Conservation (phyloP, 2,113 vertebrate genomes). For the Calidris pygmaea region DNA sequence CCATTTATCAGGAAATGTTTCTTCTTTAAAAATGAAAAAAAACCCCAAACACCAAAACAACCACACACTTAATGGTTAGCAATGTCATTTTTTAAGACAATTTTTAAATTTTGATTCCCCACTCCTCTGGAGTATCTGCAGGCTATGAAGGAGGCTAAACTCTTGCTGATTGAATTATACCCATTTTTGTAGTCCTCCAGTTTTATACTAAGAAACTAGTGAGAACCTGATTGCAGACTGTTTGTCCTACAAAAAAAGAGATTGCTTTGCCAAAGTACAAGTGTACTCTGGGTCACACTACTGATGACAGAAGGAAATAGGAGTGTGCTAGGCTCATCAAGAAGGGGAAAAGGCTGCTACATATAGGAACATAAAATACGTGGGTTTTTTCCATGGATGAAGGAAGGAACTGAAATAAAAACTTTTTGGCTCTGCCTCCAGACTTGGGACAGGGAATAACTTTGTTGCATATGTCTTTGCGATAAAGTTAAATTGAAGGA, state of each 20-base stretch:
- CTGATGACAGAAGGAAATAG: not conserved
- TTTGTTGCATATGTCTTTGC: not conserved
- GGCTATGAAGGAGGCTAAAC: not conserved
- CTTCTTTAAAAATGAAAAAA: not conserved
- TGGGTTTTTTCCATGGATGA: not conserved
- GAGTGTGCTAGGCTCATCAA: not conserved
- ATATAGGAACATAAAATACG: not conserved
- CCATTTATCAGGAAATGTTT: not conserved
- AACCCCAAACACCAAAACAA: not conserved
- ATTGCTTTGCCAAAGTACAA: not conserved
- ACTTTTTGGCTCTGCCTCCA: not conserved
- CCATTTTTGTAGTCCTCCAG: not conserved
- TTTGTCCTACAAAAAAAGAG: not conserved
- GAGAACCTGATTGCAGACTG: not conserved
- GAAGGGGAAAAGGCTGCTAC: not conserved
- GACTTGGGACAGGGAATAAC: not conserved
- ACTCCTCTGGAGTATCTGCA: not conserved
- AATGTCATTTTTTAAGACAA: not conserved
- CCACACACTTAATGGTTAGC: not conserved
- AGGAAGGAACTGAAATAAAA: not conserved
- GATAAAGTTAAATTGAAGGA: not conserved
- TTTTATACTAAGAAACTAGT: not conserved
- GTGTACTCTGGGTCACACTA: not conserved
- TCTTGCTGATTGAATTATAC: not conserved
- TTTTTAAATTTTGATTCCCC: not conserved